Evolutionary conservation across 2,888 invertebrate genomes (phyloP).

Genomic region (Scelioninae gen. 1): DNA sequence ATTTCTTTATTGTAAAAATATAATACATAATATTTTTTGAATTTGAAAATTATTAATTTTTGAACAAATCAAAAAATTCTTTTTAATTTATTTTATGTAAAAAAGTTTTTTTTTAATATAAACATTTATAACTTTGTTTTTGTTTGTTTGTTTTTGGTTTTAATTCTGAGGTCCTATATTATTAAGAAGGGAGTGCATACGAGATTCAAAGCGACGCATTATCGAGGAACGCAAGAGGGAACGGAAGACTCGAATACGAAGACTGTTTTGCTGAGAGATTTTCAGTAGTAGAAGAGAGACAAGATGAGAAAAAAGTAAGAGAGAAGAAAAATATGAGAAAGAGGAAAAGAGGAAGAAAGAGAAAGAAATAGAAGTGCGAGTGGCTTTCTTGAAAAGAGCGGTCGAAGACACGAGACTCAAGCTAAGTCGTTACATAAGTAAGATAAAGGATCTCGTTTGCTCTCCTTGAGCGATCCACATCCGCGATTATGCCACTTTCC

Average conservation of each 20-base stretch:
- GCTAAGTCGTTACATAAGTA: conserved; percentile 81
- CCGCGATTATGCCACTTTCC: conserved; percentile 83
- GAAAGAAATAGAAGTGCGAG: conserved; percentile 49
- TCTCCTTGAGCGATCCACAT: conserved; percentile 81
- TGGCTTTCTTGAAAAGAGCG: conserved; percentile 73
- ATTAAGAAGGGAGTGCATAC: conserved; percentile 28
- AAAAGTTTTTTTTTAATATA: too few species aligned
- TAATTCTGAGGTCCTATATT: conserved; percentile 7
- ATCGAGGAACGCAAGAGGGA: conserved; percentile 43
- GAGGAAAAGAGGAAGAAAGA: conserved; percentile 17
- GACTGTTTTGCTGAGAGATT: conserved; percentile 57
- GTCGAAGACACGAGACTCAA: conserved; percentile 80
- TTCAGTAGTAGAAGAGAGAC: conserved; percentile 63
- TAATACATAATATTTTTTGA: too few species aligned
- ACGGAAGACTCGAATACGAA: conserved; percentile 22
- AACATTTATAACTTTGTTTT: too few species aligned
- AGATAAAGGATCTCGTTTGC: conserved; percentile 79
- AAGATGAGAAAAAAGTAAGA: neutral
- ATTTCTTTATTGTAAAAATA: too few species aligned
- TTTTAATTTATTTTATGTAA: too few species aligned
- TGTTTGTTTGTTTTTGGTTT: too few species aligned
- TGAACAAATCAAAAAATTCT: too few species aligned
- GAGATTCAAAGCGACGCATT: conserved; percentile 34
- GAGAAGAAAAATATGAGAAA: conserved; percentile 12
- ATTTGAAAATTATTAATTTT: too few species aligned